Percentiles rank a stretch among this genome's conserved stretches.
Evolutionary conservation across 2,797 vertebrate genomes (phyloP).

Genomic region (Sebastes kiyomatsui): DNA sequence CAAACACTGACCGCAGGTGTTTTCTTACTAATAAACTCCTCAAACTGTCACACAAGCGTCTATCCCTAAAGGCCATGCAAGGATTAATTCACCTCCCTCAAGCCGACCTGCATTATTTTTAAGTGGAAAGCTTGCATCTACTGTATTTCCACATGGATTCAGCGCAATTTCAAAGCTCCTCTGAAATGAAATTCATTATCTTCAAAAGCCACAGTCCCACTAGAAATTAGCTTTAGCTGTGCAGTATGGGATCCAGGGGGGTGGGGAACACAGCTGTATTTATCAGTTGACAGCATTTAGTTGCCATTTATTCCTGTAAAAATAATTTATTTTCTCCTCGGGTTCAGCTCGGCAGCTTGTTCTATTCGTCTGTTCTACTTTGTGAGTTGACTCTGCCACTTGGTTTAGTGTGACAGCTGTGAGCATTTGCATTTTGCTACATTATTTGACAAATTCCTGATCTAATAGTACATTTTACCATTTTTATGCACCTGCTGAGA

Average conservation of each 20-base stretch:
- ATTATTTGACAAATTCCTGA: neutral
- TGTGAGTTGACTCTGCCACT: slow-evolving; percentile 6
- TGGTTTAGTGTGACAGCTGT: slow-evolving; percentile 15
- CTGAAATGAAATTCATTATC: slow-evolving; percentile 33
- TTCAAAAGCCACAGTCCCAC: neutral
- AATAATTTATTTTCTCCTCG: neutral
- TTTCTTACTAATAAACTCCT: neutral
- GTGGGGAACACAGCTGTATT: neutral
- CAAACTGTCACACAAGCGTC: neutral
- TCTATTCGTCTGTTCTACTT: neutral
- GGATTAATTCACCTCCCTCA: neutral
- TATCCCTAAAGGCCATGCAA: neutral
- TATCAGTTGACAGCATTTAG: slow-evolving; percentile 12
- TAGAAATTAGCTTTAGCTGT: slow-evolving; percentile 24
- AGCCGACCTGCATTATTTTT: neutral
- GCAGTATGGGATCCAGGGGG: neutral
- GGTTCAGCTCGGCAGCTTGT: neutral
- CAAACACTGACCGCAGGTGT: neutral
- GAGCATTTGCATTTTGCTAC: neutral
- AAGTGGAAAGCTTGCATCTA: neutral
- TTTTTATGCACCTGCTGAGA: slow-evolving; percentile 16
- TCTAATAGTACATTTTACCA: neutral
- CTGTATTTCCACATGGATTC: neutral
- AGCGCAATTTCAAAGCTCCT: slow-evolving; percentile 6
- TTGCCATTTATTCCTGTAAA: slow-evolving; percentile 1